A percentile compares a stretch with the other conserved stretches of the same genome.
Evolutionary conservation across 2,113 vertebrate species (phyloP).

Genomic region (Gallinago undulata): DNA sequence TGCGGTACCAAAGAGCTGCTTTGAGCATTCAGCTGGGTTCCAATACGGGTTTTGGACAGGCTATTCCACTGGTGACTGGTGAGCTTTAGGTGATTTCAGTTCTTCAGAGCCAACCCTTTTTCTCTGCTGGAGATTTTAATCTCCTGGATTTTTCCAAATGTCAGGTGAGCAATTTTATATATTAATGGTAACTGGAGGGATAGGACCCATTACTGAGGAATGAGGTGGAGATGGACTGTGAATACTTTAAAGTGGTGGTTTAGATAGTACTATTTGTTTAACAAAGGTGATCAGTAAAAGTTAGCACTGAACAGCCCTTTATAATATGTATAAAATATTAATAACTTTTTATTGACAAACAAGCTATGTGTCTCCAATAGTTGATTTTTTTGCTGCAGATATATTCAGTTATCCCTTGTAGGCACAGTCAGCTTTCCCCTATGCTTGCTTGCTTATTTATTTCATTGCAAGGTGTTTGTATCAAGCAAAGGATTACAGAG

Average conservation of each 20-base stretch:
- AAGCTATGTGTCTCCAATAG: background rate
- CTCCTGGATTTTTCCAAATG: background rate
- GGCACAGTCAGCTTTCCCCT: background rate
- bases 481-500: background rate
- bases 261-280: background rate
- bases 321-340: background rate
- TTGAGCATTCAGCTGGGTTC: background rate
- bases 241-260: background rate
- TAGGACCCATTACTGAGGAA: background rate
- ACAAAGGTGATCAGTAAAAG: background rate
- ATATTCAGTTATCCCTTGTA: background rate
- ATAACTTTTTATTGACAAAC: too few relatives aligned
- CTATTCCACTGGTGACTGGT: background rate
- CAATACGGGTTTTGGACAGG: rapidly evolving
- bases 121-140: background rate
- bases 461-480: background rate
- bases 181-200: background rate
- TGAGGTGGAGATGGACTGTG: background rate
- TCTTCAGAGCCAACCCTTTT: background rate
- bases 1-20: background rate
- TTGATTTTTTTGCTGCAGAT: background rate
- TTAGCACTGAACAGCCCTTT: background rate
- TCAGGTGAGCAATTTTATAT: background rate
- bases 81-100: background rate
- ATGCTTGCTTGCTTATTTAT: background rate